Evolutionary conservation across 2,113 vertebrate species (phyloP).

Genomic region (Mohoua ochrocephala): DNA sequence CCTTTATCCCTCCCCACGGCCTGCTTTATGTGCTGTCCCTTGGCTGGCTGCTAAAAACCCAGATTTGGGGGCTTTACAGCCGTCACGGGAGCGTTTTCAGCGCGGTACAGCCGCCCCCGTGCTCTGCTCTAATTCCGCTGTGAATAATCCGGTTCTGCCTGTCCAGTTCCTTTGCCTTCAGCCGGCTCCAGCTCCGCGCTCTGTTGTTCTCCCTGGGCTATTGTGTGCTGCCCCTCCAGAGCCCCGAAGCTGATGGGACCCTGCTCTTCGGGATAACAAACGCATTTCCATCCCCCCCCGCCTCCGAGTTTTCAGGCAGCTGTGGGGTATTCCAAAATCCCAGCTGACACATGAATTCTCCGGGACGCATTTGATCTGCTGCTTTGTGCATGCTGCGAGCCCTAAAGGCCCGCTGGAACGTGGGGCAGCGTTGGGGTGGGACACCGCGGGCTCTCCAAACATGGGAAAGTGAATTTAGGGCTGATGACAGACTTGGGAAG

Average conservation of each 20-base stretch:
- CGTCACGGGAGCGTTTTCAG: not conserved
- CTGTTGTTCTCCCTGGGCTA: not conserved
- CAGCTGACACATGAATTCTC: not conserved
- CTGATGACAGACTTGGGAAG: not conserved
- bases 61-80: not conserved
- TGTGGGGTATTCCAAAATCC: not conserved
- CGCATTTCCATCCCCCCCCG: not conserved
- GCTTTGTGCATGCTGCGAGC: not conserved
- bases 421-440: not conserved
- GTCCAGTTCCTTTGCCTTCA: not conserved
- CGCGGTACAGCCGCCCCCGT: accelerated
- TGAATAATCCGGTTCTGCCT: slow-evolving; percentile 7
- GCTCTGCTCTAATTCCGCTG: not conserved
- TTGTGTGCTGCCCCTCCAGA: not conserved
- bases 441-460: not conserved
- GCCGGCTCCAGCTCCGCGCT: not conserved
- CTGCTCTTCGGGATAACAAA: not conserved
- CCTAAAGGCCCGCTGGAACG: not conserved
- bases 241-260: not conserved
- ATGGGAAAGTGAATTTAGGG: not conserved
- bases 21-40: not conserved
- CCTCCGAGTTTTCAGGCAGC: not conserved
- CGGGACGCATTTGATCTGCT: not conserved
- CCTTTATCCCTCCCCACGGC: not conserved
- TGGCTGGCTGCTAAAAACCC: not conserved